Conservation (phyloP, 2,888 invertebrate species). For the Ephialtes manifestator region DNA sequence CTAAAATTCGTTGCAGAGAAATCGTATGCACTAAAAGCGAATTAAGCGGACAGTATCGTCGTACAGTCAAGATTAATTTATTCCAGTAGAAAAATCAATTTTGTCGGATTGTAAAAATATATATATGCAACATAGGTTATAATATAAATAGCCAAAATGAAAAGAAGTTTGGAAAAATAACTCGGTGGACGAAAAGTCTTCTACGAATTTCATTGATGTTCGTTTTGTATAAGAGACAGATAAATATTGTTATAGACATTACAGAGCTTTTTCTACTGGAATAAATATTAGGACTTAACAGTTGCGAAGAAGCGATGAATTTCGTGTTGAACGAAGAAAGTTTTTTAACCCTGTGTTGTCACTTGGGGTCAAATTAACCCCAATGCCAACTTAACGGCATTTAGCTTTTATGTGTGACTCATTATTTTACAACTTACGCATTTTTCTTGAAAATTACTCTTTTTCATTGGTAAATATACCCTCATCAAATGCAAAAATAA, state of each 20-base stretch:
- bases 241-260: neutral
- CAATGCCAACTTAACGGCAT: no score
- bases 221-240: neutral
- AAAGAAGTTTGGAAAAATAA: neutral
- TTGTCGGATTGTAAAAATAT: neutral
- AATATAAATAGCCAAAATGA: neutral
- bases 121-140: neutral
- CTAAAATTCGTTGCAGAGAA: slow-evolving; percentile 46
- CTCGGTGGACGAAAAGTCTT: neutral
- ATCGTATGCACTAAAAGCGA: neutral
- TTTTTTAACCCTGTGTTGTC: no score
- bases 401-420: no score
- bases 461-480: no score
- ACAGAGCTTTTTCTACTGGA: slow-evolving; percentile 8
- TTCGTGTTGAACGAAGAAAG: neutral
- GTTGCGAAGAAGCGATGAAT: neutral
- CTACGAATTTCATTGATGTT: neutral
- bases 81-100: neutral
- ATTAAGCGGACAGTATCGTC: neutral
- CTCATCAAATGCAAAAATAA: no score
- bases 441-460: neutral
- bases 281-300: neutral
- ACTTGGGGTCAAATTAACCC: no score
- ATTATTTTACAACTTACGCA: no score
- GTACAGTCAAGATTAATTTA: neutral